phyloP scores from a whole-genome alignment of 2,113 vertebrate species.

The Madoqua kirkii region DNA sequence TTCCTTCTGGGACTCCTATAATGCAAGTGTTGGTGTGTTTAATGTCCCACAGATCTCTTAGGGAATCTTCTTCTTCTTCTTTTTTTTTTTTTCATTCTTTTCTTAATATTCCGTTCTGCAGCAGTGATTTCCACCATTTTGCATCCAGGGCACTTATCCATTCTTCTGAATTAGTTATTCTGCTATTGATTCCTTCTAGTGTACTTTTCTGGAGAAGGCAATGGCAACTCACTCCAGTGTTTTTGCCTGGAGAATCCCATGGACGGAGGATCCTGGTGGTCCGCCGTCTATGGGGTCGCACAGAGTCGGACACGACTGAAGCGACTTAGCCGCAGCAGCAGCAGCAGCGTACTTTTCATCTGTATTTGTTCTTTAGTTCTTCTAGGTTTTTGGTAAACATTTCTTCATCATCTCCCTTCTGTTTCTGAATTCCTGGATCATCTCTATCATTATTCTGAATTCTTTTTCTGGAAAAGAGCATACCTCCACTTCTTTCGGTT shows the following conservation, averaged over 20 bases:
- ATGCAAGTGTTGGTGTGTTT: neutral
- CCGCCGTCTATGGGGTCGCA: no score
- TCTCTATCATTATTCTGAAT: neutral
- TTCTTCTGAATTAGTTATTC: neutral
- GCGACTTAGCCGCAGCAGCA: no score
- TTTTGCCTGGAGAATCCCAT: no score
- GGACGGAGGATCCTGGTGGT: rapidly evolving
- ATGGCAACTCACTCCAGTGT: no score
- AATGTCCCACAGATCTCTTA: neutral
- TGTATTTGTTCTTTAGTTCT: neutral
- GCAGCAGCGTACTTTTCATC: neutral
- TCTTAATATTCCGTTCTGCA: neutral
- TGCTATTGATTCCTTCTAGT: neutral
- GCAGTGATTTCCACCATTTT: neutral
- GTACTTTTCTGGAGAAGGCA: neutral
- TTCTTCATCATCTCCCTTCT: neutral
- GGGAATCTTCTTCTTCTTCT: neutral
- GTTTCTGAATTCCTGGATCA: neutral
- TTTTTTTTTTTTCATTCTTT: neutral
- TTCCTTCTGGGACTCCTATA: neutral
- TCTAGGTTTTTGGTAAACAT: neutral
- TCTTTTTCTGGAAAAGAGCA: neutral
- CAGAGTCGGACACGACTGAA: no score
- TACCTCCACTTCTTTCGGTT: neutral
- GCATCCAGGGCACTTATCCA: neutral